Percentiles rank a stretch among this genome's conserved stretches.
Evolutionary conservation across 2,113 vertebrate genomes (phyloP).

Genomic region (Piprites chloris): DNA sequence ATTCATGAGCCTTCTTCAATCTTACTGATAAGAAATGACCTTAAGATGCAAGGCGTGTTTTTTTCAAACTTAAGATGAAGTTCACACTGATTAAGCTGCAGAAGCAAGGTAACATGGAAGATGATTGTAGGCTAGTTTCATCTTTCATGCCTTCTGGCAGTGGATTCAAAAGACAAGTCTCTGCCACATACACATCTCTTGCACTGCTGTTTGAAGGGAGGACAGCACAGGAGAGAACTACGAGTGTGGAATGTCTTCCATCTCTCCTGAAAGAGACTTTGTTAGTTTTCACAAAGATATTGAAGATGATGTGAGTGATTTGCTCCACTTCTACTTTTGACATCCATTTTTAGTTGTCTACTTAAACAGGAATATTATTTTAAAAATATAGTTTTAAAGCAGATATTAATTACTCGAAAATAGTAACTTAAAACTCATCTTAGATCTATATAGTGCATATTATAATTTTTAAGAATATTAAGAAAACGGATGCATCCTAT

Average conservation of each 20-base stretch:
- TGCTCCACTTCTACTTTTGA: background rate
- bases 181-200: background rate
- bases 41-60: background rate
- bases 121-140: background rate
- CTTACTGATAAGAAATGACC: accelerated
- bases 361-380: background rate
- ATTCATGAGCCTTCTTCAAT: background rate
- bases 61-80: background rate
- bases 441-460: background rate
- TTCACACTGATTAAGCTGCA: background rate
- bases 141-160: background rate
- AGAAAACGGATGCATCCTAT: background rate
- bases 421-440: background rate
- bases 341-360: background rate
- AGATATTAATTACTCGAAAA: background rate
- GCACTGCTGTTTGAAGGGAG: background rate
- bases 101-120: background rate
- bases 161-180: background rate
- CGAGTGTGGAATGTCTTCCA: background rate
- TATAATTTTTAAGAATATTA: background rate
- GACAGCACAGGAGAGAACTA: background rate
- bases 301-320: background rate
- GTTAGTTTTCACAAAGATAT: background rate
- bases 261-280: background rate
- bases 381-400: background rate